Conservation (phyloP, 2,797 vertebrate genomes). For the Danionella dracula region DNA sequence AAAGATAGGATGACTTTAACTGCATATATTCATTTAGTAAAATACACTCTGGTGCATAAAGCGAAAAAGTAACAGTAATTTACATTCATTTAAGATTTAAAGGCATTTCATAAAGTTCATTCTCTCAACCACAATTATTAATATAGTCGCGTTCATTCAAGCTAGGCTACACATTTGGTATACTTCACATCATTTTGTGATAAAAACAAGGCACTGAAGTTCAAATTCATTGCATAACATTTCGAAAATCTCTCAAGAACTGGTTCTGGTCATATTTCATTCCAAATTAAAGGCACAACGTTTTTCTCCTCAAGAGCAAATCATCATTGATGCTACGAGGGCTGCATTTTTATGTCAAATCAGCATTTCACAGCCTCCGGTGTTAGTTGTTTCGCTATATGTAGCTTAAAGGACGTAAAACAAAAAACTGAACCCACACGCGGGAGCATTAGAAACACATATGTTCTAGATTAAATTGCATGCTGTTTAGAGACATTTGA, state of each 20-base stretch:
- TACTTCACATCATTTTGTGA: slow-evolving; percentile 13
- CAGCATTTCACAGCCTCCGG: too few relatives aligned
- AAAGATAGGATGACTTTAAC: neutral
- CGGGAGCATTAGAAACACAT: too few relatives aligned
- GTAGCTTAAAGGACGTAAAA: too few relatives aligned
- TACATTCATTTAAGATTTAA: neutral
- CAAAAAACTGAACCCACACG: too few relatives aligned
- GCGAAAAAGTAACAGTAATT: neutral
- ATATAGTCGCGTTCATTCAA: neutral
- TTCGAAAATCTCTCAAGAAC: neutral
- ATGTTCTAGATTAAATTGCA: too few relatives aligned
- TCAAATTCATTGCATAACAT: neutral
- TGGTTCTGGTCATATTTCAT: neutral
- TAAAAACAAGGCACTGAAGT: slow-evolving; percentile 43
- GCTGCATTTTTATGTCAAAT: too few relatives aligned
- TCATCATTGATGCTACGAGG: too few relatives aligned
- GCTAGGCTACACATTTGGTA: slow-evolving; percentile 34
- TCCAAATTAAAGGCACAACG: too few relatives aligned
- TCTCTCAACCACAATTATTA: neutral
- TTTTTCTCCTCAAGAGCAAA: too few relatives aligned
- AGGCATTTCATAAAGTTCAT: neutral
- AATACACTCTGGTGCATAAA: neutral
- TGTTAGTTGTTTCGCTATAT: too few relatives aligned
- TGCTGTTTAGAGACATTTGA: too few relatives aligned
- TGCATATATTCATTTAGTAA: neutral